phyloP scores from a whole-genome alignment of 2,113 vertebrate species.

The Toxotes chatareus region DNA sequence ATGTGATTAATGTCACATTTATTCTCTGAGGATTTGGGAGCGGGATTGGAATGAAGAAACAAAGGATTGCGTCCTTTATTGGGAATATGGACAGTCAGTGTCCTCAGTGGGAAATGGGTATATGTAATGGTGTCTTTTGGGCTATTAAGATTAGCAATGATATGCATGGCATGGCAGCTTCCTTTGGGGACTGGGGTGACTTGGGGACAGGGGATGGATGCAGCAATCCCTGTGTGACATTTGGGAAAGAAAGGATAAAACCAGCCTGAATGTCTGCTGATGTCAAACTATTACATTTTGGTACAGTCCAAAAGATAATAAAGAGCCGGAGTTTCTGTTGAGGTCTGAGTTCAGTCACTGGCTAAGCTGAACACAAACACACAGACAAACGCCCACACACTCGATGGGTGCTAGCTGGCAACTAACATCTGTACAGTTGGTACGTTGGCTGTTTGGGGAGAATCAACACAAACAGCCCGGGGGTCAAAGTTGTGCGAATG shows the following conservation, averaged over 20 bases:
- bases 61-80: conserved; percentile 28
- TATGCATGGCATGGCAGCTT: not conserved
- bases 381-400: too few species aligned
- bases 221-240: conserved; percentile 1
- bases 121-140: conserved; percentile 31
- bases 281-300: not conserved
- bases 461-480: too few species aligned
- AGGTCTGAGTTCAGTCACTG: too few species aligned
- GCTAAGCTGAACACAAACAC: too few species aligned
- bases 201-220: not conserved
- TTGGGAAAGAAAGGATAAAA: not conserved
- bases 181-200: not conserved
- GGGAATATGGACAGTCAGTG: conserved; percentile 13
- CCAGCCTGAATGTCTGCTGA: not conserved
- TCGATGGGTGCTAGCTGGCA: not conserved
- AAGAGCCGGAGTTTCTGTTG: too few species aligned
- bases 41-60: conserved; percentile 28
- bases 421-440: not conserved
- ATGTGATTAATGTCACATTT: conserved; percentile 71
- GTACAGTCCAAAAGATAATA: too few species aligned
- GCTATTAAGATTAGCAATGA: conserved; percentile 32
- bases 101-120: conserved; percentile 11
- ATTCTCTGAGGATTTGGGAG: conserved; percentile 51
- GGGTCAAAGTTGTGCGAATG: too few species aligned
- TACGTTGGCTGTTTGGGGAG: too few species aligned